Evolutionary conservation across 2,888 invertebrate species (phyloP).

Genomic region (Agrilus cyanescens): DNA sequence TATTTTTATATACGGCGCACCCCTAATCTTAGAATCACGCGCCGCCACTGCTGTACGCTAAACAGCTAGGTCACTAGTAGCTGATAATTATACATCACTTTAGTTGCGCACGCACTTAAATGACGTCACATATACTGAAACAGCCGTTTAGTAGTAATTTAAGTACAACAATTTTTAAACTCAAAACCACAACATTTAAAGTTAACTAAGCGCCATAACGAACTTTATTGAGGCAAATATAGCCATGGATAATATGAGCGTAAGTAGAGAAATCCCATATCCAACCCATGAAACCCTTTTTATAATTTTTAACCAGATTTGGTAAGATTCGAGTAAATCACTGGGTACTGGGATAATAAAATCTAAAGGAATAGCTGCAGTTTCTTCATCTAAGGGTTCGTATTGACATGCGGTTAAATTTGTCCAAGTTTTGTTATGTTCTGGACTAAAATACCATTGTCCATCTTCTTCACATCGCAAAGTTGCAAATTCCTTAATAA

Average conservation of each 20-base stretch:
- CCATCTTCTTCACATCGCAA: slow-evolving; percentile 38
- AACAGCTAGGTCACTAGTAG: no score
- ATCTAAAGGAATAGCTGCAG: slow-evolving; percentile 20
- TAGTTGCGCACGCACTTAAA: no score
- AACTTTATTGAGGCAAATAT: slow-evolving; percentile 40
- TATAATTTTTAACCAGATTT: slow-evolving; percentile 40
- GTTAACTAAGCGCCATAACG: no score
- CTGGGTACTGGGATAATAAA: slow-evolving; percentile 7
- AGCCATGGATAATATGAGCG: slow-evolving; percentile 39
- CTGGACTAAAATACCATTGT: slow-evolving; percentile 35
- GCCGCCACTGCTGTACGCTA: no score
- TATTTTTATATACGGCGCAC: no score
- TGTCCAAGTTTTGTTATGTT: slow-evolving; percentile 33
- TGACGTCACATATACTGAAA: no score
- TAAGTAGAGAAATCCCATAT: slow-evolving; percentile 41
- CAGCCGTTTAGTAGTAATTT: no score
- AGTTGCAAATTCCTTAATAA: slow-evolving; percentile 33
- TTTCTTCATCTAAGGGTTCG: slow-evolving; percentile 22
- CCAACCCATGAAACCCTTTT: slow-evolving; percentile 42
- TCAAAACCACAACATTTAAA: no score
- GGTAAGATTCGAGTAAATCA: slow-evolving; percentile 17
- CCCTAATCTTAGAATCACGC: no score
- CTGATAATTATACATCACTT: no score
- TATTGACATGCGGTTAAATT: slow-evolving; percentile 37
- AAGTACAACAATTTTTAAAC: no score